A percentile compares a stretch with the other conserved stretches of the same genome.
Conservation (phyloP, 2,797 vertebrate genomes). For the Crocodylus rhombifer region DNA sequence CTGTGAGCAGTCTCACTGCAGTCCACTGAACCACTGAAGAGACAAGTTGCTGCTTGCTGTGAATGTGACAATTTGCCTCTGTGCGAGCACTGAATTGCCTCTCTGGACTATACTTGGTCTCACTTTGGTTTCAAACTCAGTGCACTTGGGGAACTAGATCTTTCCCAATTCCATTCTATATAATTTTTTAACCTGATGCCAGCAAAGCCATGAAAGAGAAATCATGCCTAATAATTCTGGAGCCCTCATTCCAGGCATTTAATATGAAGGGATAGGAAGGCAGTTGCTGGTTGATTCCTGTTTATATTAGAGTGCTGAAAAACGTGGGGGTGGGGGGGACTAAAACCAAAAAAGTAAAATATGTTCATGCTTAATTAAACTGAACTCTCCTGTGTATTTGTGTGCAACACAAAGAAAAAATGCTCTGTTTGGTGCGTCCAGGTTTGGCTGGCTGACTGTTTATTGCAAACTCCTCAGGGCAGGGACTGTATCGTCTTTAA, state of each 20-base stretch:
- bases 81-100: too few species aligned
- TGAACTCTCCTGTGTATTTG: too few species aligned
- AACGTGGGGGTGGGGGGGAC: background rate
- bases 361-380: background rate
- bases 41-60: background rate
- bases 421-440: background rate
- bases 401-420: background rate
- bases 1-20: background rate
- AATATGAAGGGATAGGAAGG: background rate
- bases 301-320: background rate
- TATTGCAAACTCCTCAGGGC: background rate
- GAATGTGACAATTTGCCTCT: background rate
- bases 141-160: background rate
- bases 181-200: background rate
- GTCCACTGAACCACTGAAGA: background rate
- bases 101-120: background rate
- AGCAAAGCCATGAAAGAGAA: background rate
- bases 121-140: background rate
- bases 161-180: background rate
- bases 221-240: background rate
- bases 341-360: background rate
- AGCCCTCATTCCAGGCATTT: background rate
- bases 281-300: background rate
- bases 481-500: background rate
- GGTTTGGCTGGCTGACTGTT: background rate